These are phyloP conservation scores for Piprites chloris DNA, from an alignment of 2,113 vertebrate genomes.

Conservation along the genomic window DNA sequence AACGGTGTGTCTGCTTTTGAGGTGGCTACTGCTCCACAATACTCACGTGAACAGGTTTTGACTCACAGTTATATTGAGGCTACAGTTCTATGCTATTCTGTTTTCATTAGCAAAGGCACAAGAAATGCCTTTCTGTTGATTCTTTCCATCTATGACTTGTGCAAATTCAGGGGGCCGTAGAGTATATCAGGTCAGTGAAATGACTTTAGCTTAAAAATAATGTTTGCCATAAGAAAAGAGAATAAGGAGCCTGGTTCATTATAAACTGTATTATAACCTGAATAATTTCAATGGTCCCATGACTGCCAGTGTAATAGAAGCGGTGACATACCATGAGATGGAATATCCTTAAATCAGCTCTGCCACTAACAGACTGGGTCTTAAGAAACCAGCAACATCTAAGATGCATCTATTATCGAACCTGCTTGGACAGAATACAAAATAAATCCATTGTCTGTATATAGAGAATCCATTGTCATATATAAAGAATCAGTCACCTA, in stretches of 20 bases:
- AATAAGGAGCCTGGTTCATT: background rate
- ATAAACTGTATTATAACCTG: background rate
- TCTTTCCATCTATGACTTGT: background rate
- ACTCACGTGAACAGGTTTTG: background rate
- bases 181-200: background rate
- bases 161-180: background rate
- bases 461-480: too few species aligned
- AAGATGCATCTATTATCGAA: rapidly evolving
- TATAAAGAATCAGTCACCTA: background rate
- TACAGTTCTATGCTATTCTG: background rate
- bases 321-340: background rate
- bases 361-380: background rate
- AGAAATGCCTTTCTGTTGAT: background rate
- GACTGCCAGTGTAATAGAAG: background rate
- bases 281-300: background rate
- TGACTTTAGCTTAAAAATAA: background rate
- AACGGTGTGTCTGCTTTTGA: background rate
- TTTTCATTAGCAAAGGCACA: background rate
- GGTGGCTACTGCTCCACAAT: background rate
- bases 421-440: background rate
- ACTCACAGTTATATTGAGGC: background rate
- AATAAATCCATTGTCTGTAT: background rate
- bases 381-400: background rate
- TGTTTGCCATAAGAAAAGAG: background rate
- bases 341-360: background rate